Base-by-base conservation (phyloP, 2,113 vertebrate genomes). In the Oryctolagus cuniculus region DNA sequence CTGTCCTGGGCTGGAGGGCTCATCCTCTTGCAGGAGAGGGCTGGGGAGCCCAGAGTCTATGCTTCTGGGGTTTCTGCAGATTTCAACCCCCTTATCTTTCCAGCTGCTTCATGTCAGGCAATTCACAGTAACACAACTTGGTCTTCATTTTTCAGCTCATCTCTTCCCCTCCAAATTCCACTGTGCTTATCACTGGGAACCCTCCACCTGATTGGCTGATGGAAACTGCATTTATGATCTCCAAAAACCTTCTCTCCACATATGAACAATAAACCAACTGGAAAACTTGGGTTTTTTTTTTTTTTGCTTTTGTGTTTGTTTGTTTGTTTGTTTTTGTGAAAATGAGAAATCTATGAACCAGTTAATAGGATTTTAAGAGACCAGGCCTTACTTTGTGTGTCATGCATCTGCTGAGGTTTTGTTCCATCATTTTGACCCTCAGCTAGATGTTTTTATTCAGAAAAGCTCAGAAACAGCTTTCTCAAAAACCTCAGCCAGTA, bases 341-440 rank as follows among this genome's bases (percentile, higher is more conserved):
- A 98, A 98, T 95, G 78, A 87, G 58, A 97, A 98, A 79, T 97
- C 84, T 95, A 89, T 97, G 97, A 98, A 93, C 91, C 96, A 95
- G 98, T 97, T 98, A 97, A 98, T 97, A 90, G 44, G 96, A 97
- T 93, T 96, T 97, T 97, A 97, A 96, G 80, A 97, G 89, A 95
- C 22, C 7, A 70, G 83, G 27, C 27, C 36, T 96, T 96, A 95
- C 77, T 96, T 95, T 97, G 91, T 69, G 4, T 87, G 85, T 24
- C 21, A 8, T 70, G 66, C 87, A 83, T 80, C 69, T 94, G 64
- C 77, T 58, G 66, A 96, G 96, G 96, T 63, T 88, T 93, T 92
- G 17, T 73, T 72, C 94, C 87, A 0, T 87, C 5, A 0, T 69
- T 63, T 72, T 74, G 82, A 55, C 34, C 63, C 44, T 92, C 0